A percentile compares a stretch with the other conserved stretches of the same genome.
These are phyloP conservation scores for Eupithecia abbreviata DNA, from an alignment of 2,888 invertebrate genomes.

Conservation along the genomic window DNA sequence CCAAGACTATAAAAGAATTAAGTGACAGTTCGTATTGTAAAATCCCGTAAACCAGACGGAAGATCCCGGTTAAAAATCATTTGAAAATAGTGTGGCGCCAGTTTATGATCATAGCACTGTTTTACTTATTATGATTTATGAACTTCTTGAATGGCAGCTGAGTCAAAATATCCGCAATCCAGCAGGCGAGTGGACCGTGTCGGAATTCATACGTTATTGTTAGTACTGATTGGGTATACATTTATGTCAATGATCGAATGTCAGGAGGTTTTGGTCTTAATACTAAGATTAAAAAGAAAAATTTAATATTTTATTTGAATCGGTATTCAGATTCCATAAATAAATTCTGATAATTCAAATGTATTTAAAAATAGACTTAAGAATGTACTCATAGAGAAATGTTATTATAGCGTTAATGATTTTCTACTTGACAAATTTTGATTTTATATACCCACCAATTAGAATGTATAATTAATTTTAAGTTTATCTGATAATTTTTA, in stretches of 20 bases:
- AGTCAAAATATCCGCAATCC: slow-evolving; percentile 55
- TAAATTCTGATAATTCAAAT: no score
- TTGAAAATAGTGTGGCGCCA: slow-evolving; percentile 30
- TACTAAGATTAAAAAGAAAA: no score
- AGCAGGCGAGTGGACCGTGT: slow-evolving; percentile 46
- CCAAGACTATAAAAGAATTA: slow-evolving; percentile 2
- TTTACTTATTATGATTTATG: slow-evolving; percentile 53
- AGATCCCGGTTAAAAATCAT: slow-evolving; percentile 22
- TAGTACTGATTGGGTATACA: background rate
- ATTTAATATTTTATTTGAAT: no score
- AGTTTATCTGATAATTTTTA: no score
- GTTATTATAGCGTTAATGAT: no score
- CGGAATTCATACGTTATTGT: slow-evolving; percentile 15
- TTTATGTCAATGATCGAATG: background rate
- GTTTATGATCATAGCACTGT: slow-evolving; percentile 44
- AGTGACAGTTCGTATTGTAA: slow-evolving; percentile 15
- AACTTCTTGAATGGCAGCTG: slow-evolving; percentile 53
- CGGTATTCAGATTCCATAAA: no score
- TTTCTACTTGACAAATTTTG: no score
- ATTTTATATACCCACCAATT: no score
- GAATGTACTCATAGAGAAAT: no score
- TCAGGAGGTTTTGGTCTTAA: background rate
- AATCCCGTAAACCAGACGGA: slow-evolving; percentile 11
- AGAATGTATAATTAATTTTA: no score
- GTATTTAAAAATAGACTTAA: no score